A percentile compares a stretch with the other conserved stretches of the same genome.
Conservation (phyloP, 2,888 invertebrate species). For the Sisyra terminalis region DNA sequence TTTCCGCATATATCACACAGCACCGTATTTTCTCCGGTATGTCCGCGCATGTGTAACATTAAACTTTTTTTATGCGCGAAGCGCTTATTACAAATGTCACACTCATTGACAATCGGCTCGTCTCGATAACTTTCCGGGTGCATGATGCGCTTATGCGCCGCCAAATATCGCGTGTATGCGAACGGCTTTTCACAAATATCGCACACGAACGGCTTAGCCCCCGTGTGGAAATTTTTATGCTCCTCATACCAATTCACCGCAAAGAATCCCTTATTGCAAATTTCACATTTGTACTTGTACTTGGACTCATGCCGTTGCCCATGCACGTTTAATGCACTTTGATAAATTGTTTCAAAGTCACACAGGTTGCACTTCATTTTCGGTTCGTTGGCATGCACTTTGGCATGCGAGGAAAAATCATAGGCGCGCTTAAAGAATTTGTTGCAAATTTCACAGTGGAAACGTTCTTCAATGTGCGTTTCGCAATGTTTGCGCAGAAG, state of each 20-base stretch:
- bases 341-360: slow-evolving; percentile 21
- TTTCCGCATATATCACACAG: slow-evolving; percentile 44
- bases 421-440: slow-evolving; percentile 22
- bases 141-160: slow-evolving; percentile 30
- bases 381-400: slow-evolving; percentile 21
- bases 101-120: slow-evolving; percentile 22
- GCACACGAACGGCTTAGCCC: slow-evolving; percentile 31
- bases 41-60: slow-evolving; percentile 26
- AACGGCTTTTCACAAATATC: slow-evolving; percentile 33
- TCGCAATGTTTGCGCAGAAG: slow-evolving; percentile 23
- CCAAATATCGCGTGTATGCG: slow-evolving; percentile 30
- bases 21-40: slow-evolving; percentile 30
- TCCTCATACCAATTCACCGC: slow-evolving; percentile 14
- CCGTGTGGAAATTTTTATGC: slow-evolving; percentile 30
- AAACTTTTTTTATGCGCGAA: slow-evolving; percentile 26
- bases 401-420: slow-evolving; percentile 23
- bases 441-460: slow-evolving; percentile 23
- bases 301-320: slow-evolving; percentile 21
- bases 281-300: slow-evolving; percentile 33
- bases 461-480: slow-evolving; percentile 23
- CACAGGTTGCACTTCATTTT: slow-evolving; percentile 24
- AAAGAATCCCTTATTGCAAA: slow-evolving; percentile 37
- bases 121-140: slow-evolving; percentile 28
- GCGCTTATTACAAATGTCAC: slow-evolving; percentile 25
- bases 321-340: slow-evolving; percentile 22